These are phyloP conservation scores for Petrolisthes cinctipes DNA, from an alignment of 2,888 invertebrate species.

Conservation along the genomic window DNA sequence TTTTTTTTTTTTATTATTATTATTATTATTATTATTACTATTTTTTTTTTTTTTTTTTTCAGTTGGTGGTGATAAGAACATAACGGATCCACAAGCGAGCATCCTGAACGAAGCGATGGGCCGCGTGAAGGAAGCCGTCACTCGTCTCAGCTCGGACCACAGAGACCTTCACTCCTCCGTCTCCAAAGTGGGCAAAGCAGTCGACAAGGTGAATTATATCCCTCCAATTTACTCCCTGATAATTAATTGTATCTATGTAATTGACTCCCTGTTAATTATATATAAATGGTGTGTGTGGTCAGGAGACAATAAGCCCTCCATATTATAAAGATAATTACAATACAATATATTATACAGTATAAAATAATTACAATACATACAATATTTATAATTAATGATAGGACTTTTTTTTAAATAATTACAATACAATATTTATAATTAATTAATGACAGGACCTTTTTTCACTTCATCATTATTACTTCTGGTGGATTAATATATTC, in stretches of 20 bases:
- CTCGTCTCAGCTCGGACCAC: constrained; percentile 87
- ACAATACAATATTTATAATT: too few relatives aligned
- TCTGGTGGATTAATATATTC: too few relatives aligned
- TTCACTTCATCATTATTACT: too few relatives aligned
- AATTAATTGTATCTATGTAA: too few relatives aligned
- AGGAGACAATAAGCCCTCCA: not conserved
- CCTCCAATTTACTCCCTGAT: too few relatives aligned
- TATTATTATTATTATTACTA: not conserved
- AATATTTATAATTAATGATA: too few relatives aligned
- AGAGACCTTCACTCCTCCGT: constrained; percentile 81
- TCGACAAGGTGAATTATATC: constrained; percentile 79
- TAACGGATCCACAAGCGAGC: constrained; percentile 79
- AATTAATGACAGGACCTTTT: too few relatives aligned
- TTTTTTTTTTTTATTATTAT: not conserved
- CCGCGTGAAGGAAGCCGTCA: constrained; percentile 85
- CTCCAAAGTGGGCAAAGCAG: constrained; percentile 95
- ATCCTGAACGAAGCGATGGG: constrained; percentile 81
- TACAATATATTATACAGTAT: too few relatives aligned
- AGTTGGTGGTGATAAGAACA: constrained; percentile 67
- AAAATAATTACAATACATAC: too few relatives aligned
- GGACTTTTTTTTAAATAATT: too few relatives aligned
- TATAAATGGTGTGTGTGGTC: not conserved
- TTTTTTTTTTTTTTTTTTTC: not conserved
- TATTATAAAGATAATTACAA: too few relatives aligned
- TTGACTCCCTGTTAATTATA: too few relatives aligned